Conservation (phyloP, 1,140 invertebrate species). For the Drosophila pectinifera region DNA sequence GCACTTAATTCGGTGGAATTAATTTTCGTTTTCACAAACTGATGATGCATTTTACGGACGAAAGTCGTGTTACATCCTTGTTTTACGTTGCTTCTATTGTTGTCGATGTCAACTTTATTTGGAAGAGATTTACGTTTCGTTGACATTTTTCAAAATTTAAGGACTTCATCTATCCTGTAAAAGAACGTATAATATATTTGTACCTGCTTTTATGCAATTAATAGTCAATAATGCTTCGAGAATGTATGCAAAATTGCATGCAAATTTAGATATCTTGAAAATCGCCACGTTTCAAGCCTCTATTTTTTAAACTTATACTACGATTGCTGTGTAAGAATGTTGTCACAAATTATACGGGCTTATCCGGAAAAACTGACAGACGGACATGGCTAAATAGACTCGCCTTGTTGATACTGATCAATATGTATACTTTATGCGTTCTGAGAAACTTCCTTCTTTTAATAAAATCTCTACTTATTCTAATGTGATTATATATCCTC, state of each 20-base stretch:
- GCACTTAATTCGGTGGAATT: background rate
- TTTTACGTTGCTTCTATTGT: background rate
- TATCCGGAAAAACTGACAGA: too few relatives aligned
- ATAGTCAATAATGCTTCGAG: too few relatives aligned
- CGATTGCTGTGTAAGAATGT: background rate
- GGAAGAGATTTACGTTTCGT: slow-evolving; percentile 14
- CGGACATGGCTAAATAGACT: too few relatives aligned
- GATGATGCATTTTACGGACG: background rate
- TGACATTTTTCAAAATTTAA: slow-evolving; percentile 2
- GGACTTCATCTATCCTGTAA: background rate
- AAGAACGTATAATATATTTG: background rate
- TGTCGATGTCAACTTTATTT: slow-evolving; percentile 12
- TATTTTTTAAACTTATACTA: background rate
- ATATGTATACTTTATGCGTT: too few relatives aligned
- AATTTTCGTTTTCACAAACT: background rate
- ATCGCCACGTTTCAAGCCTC: background rate
- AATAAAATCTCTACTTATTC: too few relatives aligned
- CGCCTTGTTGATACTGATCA: too few relatives aligned
- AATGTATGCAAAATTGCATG: background rate
- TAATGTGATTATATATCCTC: too few relatives aligned
- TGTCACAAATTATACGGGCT: too few relatives aligned
- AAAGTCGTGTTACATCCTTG: background rate
- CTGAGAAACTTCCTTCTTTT: too few relatives aligned
- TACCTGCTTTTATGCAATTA: background rate
- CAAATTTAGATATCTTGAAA: background rate